Evolutionary conservation across 2,113 vertebrate genomes (phyloP).

Genomic region (Leptocoma aspasia): DNA sequence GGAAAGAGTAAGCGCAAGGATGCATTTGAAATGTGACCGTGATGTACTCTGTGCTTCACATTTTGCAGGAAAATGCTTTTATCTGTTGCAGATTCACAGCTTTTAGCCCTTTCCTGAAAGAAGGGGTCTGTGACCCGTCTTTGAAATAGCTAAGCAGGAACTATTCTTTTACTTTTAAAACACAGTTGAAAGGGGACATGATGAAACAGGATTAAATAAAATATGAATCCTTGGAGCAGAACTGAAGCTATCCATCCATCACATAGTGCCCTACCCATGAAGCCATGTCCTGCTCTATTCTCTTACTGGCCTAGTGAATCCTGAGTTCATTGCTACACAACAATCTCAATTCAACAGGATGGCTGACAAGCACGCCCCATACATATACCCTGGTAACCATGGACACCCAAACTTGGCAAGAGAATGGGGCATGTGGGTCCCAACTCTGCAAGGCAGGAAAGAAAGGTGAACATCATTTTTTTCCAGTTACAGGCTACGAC

Average conservation of each 20-base stretch:
- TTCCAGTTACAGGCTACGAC: neutral
- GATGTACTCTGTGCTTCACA: neutral
- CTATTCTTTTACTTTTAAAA: neutral
- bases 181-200: neutral
- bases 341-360: neutral
- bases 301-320: neutral
- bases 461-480: neutral
- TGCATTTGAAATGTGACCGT: neutral
- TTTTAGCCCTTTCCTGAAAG: slow-evolving; percentile 25
- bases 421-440: neutral
- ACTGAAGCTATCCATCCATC: neutral
- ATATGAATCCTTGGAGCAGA: neutral
- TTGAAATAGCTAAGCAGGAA: slow-evolving; percentile 4
- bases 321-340: neutral
- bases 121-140: neutral
- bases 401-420: neutral
- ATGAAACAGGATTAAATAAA: slow-evolving; percentile 15
- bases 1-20: neutral
- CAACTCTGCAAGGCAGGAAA: neutral
- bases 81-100: neutral
- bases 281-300: neutral
- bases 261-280: neutral
- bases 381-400: neutral
- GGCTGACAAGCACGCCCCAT: neutral
- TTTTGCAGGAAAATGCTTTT: slow-evolving; percentile 25